Conservation (phyloP, 1,140 invertebrate species). For the Drosophila takahashii region DNA sequence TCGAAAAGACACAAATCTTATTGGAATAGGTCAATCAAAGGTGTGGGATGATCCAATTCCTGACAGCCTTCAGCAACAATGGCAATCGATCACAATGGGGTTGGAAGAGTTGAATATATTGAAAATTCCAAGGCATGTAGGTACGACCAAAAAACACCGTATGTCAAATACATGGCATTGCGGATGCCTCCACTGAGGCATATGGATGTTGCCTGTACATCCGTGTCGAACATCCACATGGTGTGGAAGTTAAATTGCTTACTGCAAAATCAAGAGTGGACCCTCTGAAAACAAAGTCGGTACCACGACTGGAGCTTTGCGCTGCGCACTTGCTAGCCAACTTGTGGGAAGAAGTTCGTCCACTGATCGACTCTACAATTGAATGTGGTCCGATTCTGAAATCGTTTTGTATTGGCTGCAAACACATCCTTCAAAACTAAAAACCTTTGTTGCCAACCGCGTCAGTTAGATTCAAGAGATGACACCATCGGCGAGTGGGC, state of each 20-base stretch:
- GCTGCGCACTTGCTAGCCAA: no score
- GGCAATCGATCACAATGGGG: neutral
- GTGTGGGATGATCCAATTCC: neutral
- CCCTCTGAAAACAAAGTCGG: no score
- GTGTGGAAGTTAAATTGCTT: neutral
- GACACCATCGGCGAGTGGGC: no score
- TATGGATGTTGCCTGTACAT: neutral
- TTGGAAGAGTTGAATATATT: neutral
- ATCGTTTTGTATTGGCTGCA: slow-evolving; percentile 1
- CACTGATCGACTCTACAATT: no score
- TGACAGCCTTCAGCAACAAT: neutral
- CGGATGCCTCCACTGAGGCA: neutral
- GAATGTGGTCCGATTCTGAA: neutral
- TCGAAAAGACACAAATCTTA: neutral
- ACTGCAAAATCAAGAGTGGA: neutral
- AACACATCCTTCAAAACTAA: neutral
- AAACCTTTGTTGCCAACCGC: neutral
- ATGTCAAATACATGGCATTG: neutral
- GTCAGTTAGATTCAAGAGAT: neutral
- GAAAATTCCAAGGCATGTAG: neutral
- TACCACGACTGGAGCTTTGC: no score
- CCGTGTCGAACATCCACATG: neutral
- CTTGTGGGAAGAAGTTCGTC: no score
- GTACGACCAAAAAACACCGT: neutral
- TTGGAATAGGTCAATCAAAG: neutral